These are phyloP conservation scores for Albula goreensis DNA, from an alignment of 2,113 vertebrate genomes.

Conservation along the genomic window DNA sequence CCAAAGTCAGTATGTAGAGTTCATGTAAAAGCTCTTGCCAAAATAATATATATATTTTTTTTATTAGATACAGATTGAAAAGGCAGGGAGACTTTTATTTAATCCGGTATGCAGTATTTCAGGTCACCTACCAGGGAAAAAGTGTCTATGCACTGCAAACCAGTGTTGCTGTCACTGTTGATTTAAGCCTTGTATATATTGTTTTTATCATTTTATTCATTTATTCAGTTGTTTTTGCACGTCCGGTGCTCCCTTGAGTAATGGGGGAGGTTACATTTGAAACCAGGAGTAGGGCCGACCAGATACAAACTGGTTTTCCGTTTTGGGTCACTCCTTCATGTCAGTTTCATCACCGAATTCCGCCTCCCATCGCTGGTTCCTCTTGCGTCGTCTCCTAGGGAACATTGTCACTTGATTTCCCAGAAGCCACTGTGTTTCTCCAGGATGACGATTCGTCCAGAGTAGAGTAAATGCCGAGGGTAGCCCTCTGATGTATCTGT, in stretches of 20 bases:
- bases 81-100: not conserved
- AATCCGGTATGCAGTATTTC: not conserved
- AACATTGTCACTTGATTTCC: not conserved
- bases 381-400: not conserved
- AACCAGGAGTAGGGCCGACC: not conserved
- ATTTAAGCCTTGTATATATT: not conserved
- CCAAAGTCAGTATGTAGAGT: not conserved
- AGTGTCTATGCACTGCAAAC: no score
- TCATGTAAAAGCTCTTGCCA: slow-evolving; percentile 3
- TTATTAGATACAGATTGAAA: not conserved
- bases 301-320: not conserved
- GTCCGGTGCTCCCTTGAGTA: not conserved
- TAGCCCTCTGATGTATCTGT: not conserved
- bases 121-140: not conserved
- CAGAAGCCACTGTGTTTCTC: not conserved
- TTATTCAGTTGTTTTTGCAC: not conserved
- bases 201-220: not conserved
- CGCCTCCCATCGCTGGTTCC: not conserved
- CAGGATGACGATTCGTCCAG: not conserved
- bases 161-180: not conserved
- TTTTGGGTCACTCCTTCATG: not conserved
- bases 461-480: not conserved
- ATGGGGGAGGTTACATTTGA: not conserved
- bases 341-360: not conserved
- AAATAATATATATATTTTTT: not conserved